Evolutionary conservation across 1,140 invertebrate genomes (phyloP), one percentile per base, ranked within the genome.

Genomic region (Wiebesia pumilae): DNA sequence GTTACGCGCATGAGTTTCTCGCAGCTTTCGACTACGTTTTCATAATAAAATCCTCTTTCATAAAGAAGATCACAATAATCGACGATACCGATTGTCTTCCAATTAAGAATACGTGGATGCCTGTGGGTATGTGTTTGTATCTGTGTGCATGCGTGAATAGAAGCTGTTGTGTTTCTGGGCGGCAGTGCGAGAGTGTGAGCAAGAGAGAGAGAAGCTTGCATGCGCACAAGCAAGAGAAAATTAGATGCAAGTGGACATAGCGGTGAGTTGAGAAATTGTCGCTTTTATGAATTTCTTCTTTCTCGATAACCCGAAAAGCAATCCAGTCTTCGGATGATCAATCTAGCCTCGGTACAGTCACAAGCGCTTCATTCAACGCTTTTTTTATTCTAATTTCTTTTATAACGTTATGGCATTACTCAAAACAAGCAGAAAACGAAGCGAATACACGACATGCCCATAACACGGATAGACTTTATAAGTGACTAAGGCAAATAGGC

Each of bases 1-100:
- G 6, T 16, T 10, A 75, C 9, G 10, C 9, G 40, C 71, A 43
- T 38, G 40, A 75, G 71, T 43, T 73, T 75, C 12, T 14, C 43
- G 24, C 0, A 24, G 27, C 71, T 75, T 73, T 83, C 10, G n/a
- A 54, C 47, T 38, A n/a, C 43, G 9, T 71, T 51, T 33, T 47
- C 40, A 38, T 33, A 78, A 78, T 67, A 19, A 78, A 43, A 43
- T n/a, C 21, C 40, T 78, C 54, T 77, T 78, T n/a, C 27, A 43
- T 75, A n/a, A 84, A 30, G 47, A 78, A 30, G 51, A 84, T 84
- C 51, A 84, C 19, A 62, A 77, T 58, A 87, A 88, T 89, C 54
- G 30, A 80, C 10, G 51, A 69, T 47, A 81, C 40, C 58, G 10
- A 81, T 81, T 78, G 83, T 84, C 81, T 83, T 83, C 81, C 81